Percentiles rank a stretch among this genome's conserved stretches.
These are phyloP conservation scores for Alitta virens DNA, from an alignment of 2,888 invertebrate species.

Conservation along the genomic window DNA sequence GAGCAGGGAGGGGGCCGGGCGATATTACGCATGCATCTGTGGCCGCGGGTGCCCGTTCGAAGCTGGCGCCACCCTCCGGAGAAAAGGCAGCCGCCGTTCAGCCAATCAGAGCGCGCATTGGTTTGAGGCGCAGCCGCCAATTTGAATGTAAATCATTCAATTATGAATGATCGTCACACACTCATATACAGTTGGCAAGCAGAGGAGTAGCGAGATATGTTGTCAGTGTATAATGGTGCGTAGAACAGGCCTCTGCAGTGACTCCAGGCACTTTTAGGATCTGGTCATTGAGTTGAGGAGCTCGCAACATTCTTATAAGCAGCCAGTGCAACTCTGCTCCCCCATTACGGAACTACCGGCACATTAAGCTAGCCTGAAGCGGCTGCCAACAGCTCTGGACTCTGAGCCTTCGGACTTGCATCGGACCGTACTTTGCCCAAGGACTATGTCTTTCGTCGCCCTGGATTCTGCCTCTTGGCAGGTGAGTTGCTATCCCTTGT, in stretches of 20 bases:
- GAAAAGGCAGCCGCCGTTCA: not conserved
- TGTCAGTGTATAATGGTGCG: too few relatives aligned
- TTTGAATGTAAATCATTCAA: constrained; percentile 47
- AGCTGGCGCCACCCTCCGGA: constrained; percentile 14
- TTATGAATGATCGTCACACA: constrained; percentile 42
- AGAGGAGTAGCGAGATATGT: too few relatives aligned
- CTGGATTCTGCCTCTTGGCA: constrained; percentile 46
- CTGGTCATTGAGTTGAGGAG: too few relatives aligned
- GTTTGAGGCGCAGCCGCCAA: constrained; percentile 13
- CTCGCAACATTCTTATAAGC: too few relatives aligned
- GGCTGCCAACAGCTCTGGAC: too few relatives aligned
- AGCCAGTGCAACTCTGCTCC: too few relatives aligned
- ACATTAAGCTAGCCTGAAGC: too few relatives aligned
- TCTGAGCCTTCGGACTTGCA: not conserved
- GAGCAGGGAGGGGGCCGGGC: too few relatives aligned
- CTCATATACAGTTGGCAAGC: constrained; percentile 33
- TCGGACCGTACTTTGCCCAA: not conserved
- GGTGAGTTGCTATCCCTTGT: constrained; percentile 30
- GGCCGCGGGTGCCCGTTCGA: constrained; percentile 1
- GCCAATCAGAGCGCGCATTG: constrained; percentile 7
- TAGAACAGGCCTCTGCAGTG: too few relatives aligned
- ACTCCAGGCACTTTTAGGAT: too few relatives aligned
- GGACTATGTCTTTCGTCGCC: constrained; percentile 41
- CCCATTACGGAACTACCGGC: too few relatives aligned
- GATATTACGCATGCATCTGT: too few relatives aligned